These are phyloP conservation scores for Diachasma alloeum DNA, from an alignment of 1,140 invertebrate genomes.

Conservation along the genomic window DNA sequence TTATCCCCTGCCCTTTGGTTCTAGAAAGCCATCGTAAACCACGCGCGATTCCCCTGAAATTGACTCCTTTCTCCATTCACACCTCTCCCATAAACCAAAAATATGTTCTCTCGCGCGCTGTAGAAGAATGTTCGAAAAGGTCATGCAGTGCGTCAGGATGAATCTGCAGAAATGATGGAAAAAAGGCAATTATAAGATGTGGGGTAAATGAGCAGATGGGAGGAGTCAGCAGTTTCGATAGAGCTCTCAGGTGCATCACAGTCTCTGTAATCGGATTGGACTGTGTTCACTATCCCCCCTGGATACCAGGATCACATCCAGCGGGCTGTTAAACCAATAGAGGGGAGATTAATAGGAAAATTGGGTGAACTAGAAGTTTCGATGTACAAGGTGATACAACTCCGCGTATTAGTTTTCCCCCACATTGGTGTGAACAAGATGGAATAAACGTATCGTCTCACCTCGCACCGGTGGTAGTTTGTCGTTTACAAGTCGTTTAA, in stretches of 20 bases:
- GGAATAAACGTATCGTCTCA: slow-evolving; percentile 35
- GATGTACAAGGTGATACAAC: not conserved
- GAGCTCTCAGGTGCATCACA: not conserved
- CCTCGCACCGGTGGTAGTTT: slow-evolving; percentile 56
- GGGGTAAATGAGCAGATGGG: not conserved
- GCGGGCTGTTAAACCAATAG: not conserved
- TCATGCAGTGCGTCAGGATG: not conserved
- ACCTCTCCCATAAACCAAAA: not conserved
- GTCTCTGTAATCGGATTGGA: not conserved
- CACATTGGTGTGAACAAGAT: not conserved
- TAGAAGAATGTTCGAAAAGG: not conserved
- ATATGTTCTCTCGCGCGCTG: not conserved
- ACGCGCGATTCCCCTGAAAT: not conserved
- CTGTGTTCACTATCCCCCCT: not conserved
- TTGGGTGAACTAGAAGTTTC: slow-evolving; percentile 27
- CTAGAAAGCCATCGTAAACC: not conserved
- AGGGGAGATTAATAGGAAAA: slow-evolving; percentile 15
- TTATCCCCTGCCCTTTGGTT: not conserved
- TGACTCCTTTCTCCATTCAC: not conserved
- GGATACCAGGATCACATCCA: not conserved
- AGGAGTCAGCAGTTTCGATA: not conserved
- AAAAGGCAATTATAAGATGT: not conserved
- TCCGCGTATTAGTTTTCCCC: not conserved
- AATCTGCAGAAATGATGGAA: not conserved
- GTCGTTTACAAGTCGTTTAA: slow-evolving; percentile 32